A percentile compares a stretch with the other conserved stretches of the same genome.
Evolutionary conservation across 2,113 vertebrate species (phyloP).

Genomic region (Megaceryle torquata): DNA sequence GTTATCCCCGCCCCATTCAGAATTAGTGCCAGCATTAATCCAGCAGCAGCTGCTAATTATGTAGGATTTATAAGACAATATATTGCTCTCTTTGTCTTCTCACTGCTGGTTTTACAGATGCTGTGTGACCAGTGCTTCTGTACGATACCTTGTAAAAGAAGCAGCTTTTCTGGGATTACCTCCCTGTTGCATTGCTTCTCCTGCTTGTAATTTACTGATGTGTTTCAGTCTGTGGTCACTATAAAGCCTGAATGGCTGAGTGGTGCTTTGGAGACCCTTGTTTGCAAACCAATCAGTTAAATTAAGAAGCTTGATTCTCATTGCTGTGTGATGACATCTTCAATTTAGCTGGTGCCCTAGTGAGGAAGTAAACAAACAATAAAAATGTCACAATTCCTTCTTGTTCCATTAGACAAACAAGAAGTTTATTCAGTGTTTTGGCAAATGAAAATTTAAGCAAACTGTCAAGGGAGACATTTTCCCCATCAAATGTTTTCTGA

Average conservation of each 20-base stretch:
- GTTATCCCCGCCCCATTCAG: neutral
- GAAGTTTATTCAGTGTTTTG: constrained; percentile 60
- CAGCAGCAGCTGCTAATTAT: constrained; percentile 44
- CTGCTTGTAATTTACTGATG: neutral
- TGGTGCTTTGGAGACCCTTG: neutral
- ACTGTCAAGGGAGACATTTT: constrained; percentile 57
- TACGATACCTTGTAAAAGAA: neutral
- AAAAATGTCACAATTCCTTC: constrained; percentile 66
- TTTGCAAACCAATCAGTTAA: constrained; percentile 52
- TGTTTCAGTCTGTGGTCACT: neutral
- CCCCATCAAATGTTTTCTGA: constrained; percentile 33
- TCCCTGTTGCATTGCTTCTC: neutral
- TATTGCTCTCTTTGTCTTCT: constrained; percentile 12
- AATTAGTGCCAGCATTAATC: constrained; percentile 34
- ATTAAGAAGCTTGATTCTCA: constrained; percentile 55
- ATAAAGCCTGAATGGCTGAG: neutral
- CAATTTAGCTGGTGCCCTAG: constrained; percentile 48
- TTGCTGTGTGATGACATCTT: constrained; percentile 54
- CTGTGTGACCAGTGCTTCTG: neutral
- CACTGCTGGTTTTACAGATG: neutral
- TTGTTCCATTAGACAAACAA: constrained; percentile 62
- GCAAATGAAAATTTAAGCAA: constrained; percentile 66
- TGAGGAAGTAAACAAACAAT: constrained; percentile 67
- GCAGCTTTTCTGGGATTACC: constrained; percentile 22
- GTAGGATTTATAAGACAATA: constrained; percentile 34